These are phyloP conservation scores for Goniozus legneri DNA, from an alignment of 1,140 invertebrate genomes.

Conservation along the genomic window DNA sequence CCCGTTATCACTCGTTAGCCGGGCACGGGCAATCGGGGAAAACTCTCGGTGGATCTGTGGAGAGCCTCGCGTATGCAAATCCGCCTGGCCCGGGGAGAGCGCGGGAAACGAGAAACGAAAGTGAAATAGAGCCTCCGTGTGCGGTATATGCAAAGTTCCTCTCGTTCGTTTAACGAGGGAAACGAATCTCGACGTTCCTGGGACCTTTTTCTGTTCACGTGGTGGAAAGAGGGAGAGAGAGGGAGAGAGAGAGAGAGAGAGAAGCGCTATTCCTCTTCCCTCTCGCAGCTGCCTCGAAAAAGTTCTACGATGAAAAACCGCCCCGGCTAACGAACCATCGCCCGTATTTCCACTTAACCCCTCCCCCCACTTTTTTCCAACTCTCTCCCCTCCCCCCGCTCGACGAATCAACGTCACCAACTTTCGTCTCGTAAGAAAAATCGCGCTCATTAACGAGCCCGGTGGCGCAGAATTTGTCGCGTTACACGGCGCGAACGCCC, in stretches of 20 bases:
- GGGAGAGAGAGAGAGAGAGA: not conserved
- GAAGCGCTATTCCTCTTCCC: constrained; percentile 5
- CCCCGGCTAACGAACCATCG: constrained; percentile 48
- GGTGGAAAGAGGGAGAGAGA: constrained; percentile 15
- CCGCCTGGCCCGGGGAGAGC: not conserved
- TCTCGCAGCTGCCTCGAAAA: constrained; percentile 34
- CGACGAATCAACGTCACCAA: no score
- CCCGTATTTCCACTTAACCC: constrained; percentile 41
- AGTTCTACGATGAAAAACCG: constrained; percentile 41
- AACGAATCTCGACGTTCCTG: constrained; percentile 44
- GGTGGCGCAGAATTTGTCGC: no score
- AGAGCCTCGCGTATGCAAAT: not conserved
- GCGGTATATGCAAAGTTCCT: constrained; percentile 43
- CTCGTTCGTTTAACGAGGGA: constrained; percentile 52
- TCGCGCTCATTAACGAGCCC: no score
- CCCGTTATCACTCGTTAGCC: not conserved
- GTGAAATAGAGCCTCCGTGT: constrained; percentile 8
- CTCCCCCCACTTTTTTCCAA: constrained; percentile 9
- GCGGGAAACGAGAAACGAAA: constrained; percentile 2
- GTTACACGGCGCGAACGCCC: no score
- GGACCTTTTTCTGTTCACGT: constrained; percentile 38
- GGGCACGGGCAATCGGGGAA: no score
- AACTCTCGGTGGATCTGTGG: no score
- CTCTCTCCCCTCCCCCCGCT: not conserved
- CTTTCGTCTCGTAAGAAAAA: no score